Evolutionary conservation across 2,113 vertebrate genomes (phyloP).

Genomic region (Neolamprologus tretocephalus): DNA sequence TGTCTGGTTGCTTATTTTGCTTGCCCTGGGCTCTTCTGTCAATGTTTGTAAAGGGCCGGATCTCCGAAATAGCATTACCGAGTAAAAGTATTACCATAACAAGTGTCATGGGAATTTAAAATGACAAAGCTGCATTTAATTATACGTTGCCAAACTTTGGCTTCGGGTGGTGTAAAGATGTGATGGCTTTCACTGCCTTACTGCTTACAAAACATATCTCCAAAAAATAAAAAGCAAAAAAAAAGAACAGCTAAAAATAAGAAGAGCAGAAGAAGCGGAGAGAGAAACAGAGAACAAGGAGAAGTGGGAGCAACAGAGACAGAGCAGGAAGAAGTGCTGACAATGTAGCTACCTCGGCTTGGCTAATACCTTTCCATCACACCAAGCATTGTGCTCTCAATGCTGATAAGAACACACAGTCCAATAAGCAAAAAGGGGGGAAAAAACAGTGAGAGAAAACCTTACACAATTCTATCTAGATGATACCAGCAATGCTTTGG

Average conservation of each 20-base stretch:
- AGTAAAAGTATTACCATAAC: neutral
- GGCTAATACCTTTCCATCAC: slow-evolving; percentile 71
- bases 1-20: neutral
- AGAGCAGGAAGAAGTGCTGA: slow-evolving; percentile 61
- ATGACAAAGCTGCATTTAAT: neutral
- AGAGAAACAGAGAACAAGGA: slow-evolving; percentile 4
- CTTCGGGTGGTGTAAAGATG: neutral
- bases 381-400: slow-evolving; percentile 63
- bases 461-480: slow-evolving; percentile 64
- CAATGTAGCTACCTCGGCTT: slow-evolving; percentile 50
- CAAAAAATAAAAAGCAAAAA: neutral
- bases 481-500: slow-evolving; percentile 39
- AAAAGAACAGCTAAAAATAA: neutral
- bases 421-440: slow-evolving; percentile 63
- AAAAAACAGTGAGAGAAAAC: slow-evolving; percentile 17
- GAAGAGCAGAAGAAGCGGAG: neutral
- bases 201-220: neutral
- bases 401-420: slow-evolving; percentile 70
- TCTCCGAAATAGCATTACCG: neutral
- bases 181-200: neutral
- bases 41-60: neutral
- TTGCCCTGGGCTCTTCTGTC: neutral
- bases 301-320: slow-evolving; percentile 39
- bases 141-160: neutral
- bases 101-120: neutral